These are phyloP conservation scores for Adelges cooleyi DNA, from an alignment of 1,140 invertebrate genomes.

Conservation along the genomic window DNA sequence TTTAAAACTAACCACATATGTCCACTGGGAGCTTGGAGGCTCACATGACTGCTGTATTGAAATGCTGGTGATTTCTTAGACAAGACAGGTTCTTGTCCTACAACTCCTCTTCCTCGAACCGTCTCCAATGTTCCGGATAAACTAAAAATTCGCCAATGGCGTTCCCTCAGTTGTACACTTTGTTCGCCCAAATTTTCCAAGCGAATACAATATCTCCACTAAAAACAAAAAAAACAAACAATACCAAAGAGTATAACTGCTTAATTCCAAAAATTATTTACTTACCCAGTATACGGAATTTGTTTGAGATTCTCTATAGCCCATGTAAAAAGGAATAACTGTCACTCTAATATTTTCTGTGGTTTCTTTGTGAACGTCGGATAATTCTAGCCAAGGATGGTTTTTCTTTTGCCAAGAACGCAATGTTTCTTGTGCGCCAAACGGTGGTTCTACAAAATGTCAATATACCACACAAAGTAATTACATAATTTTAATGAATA, in stretches of 20 bases:
- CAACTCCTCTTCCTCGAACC: conserved; percentile 82
- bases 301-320: conserved; percentile 76
- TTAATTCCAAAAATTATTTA: background rate
- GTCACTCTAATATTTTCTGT: conserved; percentile 91
- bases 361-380: conserved; percentile 95
- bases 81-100: conserved; percentile 88
- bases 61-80: conserved; percentile 80
- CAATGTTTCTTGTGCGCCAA: conserved; percentile 77
- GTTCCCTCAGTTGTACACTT: conserved; percentile 81
- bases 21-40: conserved; percentile 90
- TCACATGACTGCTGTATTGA: conserved; percentile 95
- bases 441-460: conserved; percentile 59
- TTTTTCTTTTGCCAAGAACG: conserved; percentile 94
- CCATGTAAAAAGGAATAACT: conserved; percentile 97
- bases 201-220: conserved; percentile 93
- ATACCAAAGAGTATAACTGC: background rate
- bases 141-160: conserved; percentile 95
- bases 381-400: conserved; percentile 90
- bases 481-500: too few relatives aligned
- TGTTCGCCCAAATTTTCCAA: conserved; percentile 84
- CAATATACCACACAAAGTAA: background rate
- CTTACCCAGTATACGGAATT: conserved; percentile 82
- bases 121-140: conserved; percentile 89
- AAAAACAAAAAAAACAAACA: conserved; percentile 26
- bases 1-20: conserved; percentile 84